phyloP scores from a whole-genome alignment of 2,797 vertebrate species.

The Octomys mimax region DNA sequence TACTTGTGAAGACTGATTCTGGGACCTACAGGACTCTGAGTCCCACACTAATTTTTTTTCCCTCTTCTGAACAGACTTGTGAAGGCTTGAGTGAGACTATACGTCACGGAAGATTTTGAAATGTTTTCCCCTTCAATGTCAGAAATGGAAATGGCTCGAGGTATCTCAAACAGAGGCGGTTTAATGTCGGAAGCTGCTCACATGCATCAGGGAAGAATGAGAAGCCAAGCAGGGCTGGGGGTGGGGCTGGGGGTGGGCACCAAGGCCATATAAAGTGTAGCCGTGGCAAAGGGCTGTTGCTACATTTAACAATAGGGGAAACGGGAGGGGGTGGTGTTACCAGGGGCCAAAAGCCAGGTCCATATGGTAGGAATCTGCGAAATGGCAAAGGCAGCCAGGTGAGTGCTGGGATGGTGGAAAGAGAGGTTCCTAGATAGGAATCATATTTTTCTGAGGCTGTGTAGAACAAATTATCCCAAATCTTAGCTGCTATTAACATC shows the following conservation, averaged over 20 bases:
- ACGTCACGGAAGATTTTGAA: slow-evolving; percentile 72
- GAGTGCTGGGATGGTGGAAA: neutral
- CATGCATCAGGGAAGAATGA: slow-evolving; percentile 28
- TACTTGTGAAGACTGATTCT: slow-evolving; percentile 75
- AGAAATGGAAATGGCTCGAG: slow-evolving; percentile 49
- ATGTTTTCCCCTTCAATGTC: slow-evolving; percentile 48
- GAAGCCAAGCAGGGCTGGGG: neutral
- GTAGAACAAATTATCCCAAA: neutral
- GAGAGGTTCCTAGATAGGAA: neutral
- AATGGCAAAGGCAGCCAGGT: neutral
- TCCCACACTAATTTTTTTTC: slow-evolving; percentile 64
- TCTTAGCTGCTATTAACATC: neutral
- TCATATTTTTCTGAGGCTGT: neutral
- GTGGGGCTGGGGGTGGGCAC: too few relatives aligned
- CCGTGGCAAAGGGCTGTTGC: neutral
- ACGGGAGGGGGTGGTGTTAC: neutral
- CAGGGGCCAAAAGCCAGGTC: neutral
- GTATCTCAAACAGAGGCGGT: slow-evolving; percentile 8
- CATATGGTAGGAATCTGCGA: neutral
- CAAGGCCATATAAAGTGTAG: neutral
- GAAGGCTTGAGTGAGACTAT: slow-evolving; percentile 64
- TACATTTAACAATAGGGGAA: neutral
- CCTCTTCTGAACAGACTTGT: slow-evolving; percentile 72
- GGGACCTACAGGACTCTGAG: slow-evolving; percentile 56
- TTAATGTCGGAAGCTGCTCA: slow-evolving; percentile 34